Percentiles rank a stretch among this genome's conserved stretches.
phyloP scores from a whole-genome alignment of 1,140 invertebrate genomes.

The Hesperophylax magnus region DNA sequence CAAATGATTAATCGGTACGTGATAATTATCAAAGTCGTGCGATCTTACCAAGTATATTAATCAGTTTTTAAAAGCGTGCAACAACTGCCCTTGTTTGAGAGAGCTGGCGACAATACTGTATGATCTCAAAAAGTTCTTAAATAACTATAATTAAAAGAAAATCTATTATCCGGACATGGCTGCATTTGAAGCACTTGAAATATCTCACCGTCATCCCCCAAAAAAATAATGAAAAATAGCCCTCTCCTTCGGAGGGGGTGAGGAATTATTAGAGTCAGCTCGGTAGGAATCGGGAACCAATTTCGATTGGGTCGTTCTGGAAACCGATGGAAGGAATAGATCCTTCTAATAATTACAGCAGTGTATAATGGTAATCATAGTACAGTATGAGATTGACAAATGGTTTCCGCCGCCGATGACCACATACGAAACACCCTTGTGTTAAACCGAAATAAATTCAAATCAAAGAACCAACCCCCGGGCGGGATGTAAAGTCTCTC shows the following conservation, averaged over 20 bases:
- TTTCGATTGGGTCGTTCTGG: constrained; percentile 5
- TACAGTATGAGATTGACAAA: constrained; percentile 55
- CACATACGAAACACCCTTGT: constrained; percentile 53
- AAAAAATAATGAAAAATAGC: neutral
- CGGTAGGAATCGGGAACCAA: constrained; percentile 15
- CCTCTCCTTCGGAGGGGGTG: neutral
- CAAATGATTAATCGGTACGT: no score
- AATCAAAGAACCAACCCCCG: constrained; percentile 52
- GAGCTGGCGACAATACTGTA: neutral
- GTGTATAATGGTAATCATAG: constrained; percentile 55
- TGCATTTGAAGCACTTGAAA: neutral
- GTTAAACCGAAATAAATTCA: constrained; percentile 57
- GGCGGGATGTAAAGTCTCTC: constrained; percentile 9
- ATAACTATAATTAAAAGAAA: constrained; percentile 26
- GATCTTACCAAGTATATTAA: no score
- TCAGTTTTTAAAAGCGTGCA: no score
- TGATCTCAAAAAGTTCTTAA: neutral
- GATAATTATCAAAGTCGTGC: no score
- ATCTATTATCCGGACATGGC: neutral
- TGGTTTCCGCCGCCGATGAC: constrained; percentile 57
- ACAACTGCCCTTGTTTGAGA: no score
- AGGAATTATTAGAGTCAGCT: neutral
- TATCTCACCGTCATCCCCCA: neutral
- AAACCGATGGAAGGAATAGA: constrained; percentile 31
- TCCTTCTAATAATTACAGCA: constrained; percentile 54